Percentiles rank a stretch among this genome's conserved stretches.
Evolutionary conservation across 2,797 vertebrate genomes (phyloP).

Genomic region (Liparis tanakae): DNA sequence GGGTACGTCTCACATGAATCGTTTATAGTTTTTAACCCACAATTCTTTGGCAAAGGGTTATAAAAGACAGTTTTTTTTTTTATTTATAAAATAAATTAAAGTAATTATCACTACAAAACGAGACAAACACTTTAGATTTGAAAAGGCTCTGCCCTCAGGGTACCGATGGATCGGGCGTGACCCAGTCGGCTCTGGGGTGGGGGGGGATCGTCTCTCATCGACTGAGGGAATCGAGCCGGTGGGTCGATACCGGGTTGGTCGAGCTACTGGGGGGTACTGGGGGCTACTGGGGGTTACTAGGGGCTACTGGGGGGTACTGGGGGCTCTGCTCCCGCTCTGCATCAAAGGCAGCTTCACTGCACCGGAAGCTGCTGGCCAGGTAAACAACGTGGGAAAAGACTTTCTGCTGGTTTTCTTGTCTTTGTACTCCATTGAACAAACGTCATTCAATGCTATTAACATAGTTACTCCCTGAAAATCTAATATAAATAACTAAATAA

Average conservation of each 20-base stretch:
- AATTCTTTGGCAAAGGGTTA: neutral
- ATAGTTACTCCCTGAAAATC: no score
- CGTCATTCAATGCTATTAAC: no score
- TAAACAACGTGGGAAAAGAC: neutral
- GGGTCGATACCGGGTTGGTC: neutral
- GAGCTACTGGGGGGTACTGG: neutral
- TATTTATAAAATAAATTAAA: neutral
- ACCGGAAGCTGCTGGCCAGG: neutral
- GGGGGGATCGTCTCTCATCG: neutral
- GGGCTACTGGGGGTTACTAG: neutral
- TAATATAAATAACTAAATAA: no score
- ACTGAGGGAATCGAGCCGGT: neutral
- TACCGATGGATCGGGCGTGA: neutral
- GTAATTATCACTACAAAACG: neutral
- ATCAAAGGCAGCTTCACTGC: neutral
- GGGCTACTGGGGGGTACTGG: neutral
- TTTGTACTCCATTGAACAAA: no score
- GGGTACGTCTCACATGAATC: constrained; percentile 2
- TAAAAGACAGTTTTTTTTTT: neutral
- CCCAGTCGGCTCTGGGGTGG: neutral
- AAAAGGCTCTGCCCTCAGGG: neutral
- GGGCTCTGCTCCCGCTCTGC: no score
- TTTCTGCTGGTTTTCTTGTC: no score
- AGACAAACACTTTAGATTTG: neutral
- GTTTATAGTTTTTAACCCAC: neutral